Evolutionary conservation across 2,797 vertebrate species (phyloP).

Genomic region (Orestias chungarensis): DNA sequence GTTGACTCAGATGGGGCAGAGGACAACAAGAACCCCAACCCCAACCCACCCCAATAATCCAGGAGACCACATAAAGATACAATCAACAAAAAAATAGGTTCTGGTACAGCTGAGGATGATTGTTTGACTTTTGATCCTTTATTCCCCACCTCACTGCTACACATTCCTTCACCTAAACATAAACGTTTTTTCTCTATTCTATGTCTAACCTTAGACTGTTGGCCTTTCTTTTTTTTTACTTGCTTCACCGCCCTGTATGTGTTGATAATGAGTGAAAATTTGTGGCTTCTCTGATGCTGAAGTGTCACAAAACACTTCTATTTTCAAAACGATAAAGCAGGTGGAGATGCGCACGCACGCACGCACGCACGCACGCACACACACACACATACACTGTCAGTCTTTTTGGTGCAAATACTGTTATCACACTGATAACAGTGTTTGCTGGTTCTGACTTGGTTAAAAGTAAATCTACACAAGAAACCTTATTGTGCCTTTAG

Average conservation of each 20-base stretch:
- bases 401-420: conserved; percentile 29
- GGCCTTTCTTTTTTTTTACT: background rate
- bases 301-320: conserved; percentile 48
- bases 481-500: conserved; percentile 43
- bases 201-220: conserved; percentile 27
- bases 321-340: conserved; percentile 18
- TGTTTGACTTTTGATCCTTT: conserved; percentile 50
- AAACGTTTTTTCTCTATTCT: conserved; percentile 42
- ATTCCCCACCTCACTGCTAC: conserved; percentile 23
- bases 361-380: no score
- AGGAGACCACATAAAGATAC: conserved; percentile 42
- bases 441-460: conserved; percentile 53
- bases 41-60: conserved; percentile 32
- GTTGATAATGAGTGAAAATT: conserved; percentile 47
- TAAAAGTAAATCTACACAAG: conserved; percentile 50
- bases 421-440: conserved; percentile 45
- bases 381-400: conserved; percentile 28
- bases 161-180: conserved; percentile 53
- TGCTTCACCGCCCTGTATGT: conserved; percentile 50
- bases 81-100: conserved; percentile 53
- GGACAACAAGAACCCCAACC: conserved; percentile 43
- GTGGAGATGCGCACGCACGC: background rate
- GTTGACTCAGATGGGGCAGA: conserved; percentile 50
- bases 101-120: conserved; percentile 30
- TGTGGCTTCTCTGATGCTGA: conserved; percentile 49